A percentile compares a stretch with the other conserved stretches of the same genome.
These are phyloP conservation scores for Sebastes matsubarae DNA, from an alignment of 2,797 vertebrate genomes.

Conservation along the genomic window DNA sequence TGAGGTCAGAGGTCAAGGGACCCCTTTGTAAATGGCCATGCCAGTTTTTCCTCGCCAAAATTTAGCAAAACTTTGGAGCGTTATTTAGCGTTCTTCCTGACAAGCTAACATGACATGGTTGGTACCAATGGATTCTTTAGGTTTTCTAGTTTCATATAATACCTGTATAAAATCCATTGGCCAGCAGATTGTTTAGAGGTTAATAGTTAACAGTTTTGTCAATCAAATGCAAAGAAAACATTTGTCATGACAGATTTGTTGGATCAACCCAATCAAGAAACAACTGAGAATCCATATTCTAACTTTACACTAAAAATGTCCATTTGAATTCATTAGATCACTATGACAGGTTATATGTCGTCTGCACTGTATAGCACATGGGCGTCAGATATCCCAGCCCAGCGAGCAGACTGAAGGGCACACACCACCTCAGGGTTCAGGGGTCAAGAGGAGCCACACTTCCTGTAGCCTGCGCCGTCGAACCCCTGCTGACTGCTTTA, in stretches of 20 bases:
- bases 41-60: too few relatives aligned
- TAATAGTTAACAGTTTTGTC: neutral
- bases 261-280: neutral
- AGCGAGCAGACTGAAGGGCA: slow-evolving; percentile 45
- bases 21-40: too few relatives aligned
- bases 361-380: slow-evolving; percentile 37
- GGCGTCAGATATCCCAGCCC: slow-evolving; percentile 19
- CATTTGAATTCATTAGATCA: neutral
- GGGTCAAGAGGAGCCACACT: slow-evolving; percentile 79
- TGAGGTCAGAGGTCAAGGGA: too few relatives aligned
- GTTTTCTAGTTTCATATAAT: too few relatives aligned
- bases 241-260: neutral
- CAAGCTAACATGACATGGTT: too few relatives aligned
- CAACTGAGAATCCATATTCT: neutral
- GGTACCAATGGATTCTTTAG: too few relatives aligned
- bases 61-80: too few relatives aligned
- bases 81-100: too few relatives aligned
- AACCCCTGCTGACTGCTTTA: slow-evolving; percentile 75
- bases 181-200: too few relatives aligned
- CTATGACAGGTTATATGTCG: neutral
- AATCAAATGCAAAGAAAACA: neutral
- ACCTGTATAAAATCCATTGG: fast-evolving
- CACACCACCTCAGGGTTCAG: slow-evolving; percentile 67
- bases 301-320: neutral
- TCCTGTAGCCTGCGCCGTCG: slow-evolving; percentile 70